Evolutionary conservation across 2,113 vertebrate species (phyloP).

Genomic region (Thermophis baileyi): DNA sequence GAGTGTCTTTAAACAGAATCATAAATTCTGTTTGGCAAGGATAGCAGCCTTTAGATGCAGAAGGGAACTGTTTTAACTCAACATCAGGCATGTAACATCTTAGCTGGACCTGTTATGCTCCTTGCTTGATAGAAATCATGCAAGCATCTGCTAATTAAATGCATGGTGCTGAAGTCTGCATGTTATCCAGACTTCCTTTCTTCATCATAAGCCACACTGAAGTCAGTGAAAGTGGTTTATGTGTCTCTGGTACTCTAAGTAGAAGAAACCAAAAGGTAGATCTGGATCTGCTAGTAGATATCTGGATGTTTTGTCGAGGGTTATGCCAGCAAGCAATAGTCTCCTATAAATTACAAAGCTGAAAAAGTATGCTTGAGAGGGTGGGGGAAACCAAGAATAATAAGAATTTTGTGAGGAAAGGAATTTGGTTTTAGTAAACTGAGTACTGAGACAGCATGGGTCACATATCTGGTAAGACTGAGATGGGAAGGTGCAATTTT

Average conservation of each 20-base stretch:
- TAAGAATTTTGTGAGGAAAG: neutral
- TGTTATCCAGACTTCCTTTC: neutral
- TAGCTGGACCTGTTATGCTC: neutral
- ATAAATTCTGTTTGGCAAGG: neutral
- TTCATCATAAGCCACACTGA: neutral
- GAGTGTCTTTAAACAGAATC: neutral
- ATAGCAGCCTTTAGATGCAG: neutral
- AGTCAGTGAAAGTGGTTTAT: neutral
- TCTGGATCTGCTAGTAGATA: neutral
- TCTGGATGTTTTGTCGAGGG: neutral
- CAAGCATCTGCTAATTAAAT: neutral
- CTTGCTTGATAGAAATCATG: neutral
- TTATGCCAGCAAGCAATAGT: neutral
- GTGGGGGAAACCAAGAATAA: neutral
- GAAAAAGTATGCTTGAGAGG: neutral
- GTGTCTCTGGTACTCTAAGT: neutral
- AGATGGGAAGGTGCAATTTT: neutral
- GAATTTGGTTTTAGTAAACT: neutral
- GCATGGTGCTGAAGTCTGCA: neutral
- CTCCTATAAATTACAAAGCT: neutral
- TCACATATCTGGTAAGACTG: neutral
- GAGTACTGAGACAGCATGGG: neutral
- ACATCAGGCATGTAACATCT: neutral
- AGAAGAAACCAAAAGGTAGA: neutral
- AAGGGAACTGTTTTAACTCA: neutral